Evolutionary conservation across 1,140 invertebrate genomes (phyloP).

Genomic region (Drosophila nannoptera): DNA sequence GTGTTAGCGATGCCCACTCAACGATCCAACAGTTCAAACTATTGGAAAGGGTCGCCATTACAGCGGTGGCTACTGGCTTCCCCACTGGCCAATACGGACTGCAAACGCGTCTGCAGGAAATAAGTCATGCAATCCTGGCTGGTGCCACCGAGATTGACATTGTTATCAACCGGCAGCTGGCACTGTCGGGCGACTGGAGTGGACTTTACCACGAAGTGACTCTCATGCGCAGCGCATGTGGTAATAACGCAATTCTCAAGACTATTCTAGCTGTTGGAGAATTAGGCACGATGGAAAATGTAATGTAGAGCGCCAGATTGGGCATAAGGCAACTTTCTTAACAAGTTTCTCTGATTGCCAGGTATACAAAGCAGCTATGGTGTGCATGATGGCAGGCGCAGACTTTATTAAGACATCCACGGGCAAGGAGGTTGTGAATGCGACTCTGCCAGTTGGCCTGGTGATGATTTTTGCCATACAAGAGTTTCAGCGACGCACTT

Average conservation of each 20-base stretch:
- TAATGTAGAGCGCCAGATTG: constrained; percentile 51
- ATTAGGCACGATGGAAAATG: constrained; percentile 90
- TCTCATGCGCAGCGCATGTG: constrained; percentile 88
- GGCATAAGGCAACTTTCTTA: no score
- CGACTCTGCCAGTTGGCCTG: constrained; percentile 92
- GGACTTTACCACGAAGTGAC: constrained; percentile 89
- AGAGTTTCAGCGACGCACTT: constrained; percentile 87
- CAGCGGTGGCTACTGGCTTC: constrained; percentile 97
- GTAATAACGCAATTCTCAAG: constrained; percentile 89
- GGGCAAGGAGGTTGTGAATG: constrained; percentile 97
- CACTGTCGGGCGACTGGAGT: constrained; percentile 91
- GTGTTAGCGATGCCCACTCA: constrained; percentile 86
- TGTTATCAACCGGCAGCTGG: constrained; percentile 94
- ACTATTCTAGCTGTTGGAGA: constrained; percentile 97
- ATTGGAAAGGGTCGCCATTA: constrained; percentile 84
- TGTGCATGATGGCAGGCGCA: constrained; percentile 96
- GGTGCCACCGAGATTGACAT: constrained; percentile 98
- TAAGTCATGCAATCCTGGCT: constrained; percentile 86
- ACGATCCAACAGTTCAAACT: constrained; percentile 82
- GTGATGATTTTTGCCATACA: constrained; percentile 97
- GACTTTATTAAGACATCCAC: constrained; percentile 99
- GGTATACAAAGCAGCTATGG: constrained; percentile 91
- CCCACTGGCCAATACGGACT: constrained; percentile 93
- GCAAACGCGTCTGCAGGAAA: constrained; percentile 90
- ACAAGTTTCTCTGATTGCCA: neutral